Evolutionary conservation across 2,113 vertebrate species (phyloP).

Genomic region (Prolemur simus): DNA sequence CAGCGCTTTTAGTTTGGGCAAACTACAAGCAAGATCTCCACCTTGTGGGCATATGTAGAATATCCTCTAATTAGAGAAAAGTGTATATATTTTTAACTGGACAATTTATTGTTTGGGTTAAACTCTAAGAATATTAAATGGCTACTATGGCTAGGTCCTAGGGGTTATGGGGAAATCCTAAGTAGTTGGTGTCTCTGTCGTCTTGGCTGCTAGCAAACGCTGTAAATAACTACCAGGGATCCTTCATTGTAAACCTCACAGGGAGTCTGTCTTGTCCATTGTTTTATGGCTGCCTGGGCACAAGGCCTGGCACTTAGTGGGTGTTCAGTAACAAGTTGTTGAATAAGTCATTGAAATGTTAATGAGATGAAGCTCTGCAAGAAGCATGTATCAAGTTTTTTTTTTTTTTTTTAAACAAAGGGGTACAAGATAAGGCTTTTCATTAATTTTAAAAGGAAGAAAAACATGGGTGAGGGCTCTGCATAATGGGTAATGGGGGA

Average conservation of each 20-base stretch:
- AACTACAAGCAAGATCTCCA: constrained; percentile 50
- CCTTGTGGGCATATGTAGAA: constrained; percentile 63
- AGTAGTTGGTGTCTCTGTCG: neutral
- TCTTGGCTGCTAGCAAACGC: neutral
- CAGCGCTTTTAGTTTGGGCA: neutral
- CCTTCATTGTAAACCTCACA: neutral
- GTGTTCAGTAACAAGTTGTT: neutral
- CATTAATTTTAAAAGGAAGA: neutral
- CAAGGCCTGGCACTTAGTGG: neutral
- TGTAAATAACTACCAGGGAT: neutral
- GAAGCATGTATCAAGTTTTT: neutral
- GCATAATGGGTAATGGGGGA: neutral
- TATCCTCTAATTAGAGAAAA: neutral
- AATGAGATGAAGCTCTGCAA: neutral
- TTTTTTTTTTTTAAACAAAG: neutral
- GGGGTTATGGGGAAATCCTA: neutral
- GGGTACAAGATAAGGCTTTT: neutral
- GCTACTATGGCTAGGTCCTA: neutral
- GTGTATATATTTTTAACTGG: neutral
- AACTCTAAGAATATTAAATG: constrained; percentile 10
- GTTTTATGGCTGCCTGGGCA: neutral
- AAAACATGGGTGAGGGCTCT: neutral
- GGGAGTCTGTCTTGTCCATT: neutral
- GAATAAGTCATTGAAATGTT: neutral
- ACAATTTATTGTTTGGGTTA: neutral